These are phyloP conservation scores for Paraplagusia blochii DNA, from an alignment of 2,113 vertebrate species.

Conservation along the genomic window DNA sequence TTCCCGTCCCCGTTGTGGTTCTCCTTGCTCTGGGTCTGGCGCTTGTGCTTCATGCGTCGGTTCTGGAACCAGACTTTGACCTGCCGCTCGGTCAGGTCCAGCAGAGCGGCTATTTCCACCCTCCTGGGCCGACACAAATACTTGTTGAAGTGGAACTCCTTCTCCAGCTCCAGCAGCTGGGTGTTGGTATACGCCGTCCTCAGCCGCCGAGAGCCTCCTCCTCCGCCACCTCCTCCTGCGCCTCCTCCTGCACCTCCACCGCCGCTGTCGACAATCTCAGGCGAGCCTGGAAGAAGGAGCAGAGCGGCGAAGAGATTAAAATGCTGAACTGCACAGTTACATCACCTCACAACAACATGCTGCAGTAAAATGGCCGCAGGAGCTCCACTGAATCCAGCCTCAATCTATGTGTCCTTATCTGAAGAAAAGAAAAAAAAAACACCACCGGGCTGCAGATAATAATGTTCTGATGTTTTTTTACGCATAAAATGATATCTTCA, in stretches of 20 bases:
- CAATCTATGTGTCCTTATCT: conserved; percentile 8
- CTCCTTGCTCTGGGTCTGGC: conserved; percentile 97
- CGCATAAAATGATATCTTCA: conserved; percentile 24
- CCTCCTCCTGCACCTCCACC: conserved; percentile 78
- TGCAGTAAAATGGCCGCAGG: conserved; percentile 73
- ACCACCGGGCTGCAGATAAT: conserved; percentile 11
- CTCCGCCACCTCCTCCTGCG: conserved; percentile 75
- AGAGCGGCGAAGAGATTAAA: conserved; percentile 64
- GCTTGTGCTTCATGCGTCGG: conserved; percentile 98
- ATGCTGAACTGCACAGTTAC: conserved; percentile 72
- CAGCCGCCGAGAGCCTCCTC: conserved; percentile 88
- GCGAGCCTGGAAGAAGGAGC: conserved; percentile 86
- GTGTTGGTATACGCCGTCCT: conserved; percentile 99
- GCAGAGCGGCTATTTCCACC: conserved; percentile 94
- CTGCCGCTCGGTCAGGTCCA: conserved; percentile 97
- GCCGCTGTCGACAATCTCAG: conserved; percentile 84
- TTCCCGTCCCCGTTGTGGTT: conserved; percentile 90
- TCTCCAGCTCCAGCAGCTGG: conserved; percentile 98
- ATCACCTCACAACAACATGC: conserved; percentile 32
- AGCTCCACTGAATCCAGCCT: conserved; percentile 38
- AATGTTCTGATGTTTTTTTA: conserved; percentile 21
- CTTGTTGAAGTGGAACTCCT: conserved; percentile 99
- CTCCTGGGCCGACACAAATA: conserved; percentile 95
- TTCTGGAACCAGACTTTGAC: conserved; percentile 99
- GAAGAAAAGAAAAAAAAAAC: too few species aligned